phyloP scores from a whole-genome alignment of 2,113 vertebrate species.

The Bufo gargarizans region DNA sequence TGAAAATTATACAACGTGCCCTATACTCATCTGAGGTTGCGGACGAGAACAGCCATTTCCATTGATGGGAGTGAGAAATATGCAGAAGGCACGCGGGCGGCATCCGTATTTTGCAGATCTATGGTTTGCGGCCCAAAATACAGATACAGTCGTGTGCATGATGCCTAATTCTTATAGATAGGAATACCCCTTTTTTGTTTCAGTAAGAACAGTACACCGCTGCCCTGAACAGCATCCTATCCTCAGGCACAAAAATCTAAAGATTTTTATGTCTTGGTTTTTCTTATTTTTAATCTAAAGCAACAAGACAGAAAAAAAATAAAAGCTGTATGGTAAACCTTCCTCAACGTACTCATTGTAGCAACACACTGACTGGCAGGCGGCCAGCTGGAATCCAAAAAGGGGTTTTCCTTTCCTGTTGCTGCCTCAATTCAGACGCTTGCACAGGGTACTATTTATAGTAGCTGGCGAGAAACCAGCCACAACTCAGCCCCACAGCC shows the following conservation, averaged over 20 bases:
- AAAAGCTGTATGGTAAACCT: slow-evolving; percentile 38
- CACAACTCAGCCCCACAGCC: slow-evolving; percentile 69
- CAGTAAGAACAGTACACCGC: neutral
- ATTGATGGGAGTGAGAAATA: too few relatives aligned
- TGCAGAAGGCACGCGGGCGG: too few relatives aligned
- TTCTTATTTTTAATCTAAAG: neutral
- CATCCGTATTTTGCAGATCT: too few relatives aligned
- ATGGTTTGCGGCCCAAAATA: too few relatives aligned
- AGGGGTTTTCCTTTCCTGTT: slow-evolving; percentile 73
- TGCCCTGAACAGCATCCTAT: neutral
- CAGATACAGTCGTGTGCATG: too few relatives aligned
- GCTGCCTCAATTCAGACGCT: slow-evolving; percentile 72
- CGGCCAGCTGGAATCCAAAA: slow-evolving; percentile 77
- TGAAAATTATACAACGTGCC: too few relatives aligned
- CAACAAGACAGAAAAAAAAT: neutral
- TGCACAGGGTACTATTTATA: slow-evolving; percentile 77
- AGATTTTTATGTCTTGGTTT: neutral
- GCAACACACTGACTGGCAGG: slow-evolving; percentile 68
- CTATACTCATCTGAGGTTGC: too few relatives aligned
- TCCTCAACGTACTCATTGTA: slow-evolving; percentile 67
- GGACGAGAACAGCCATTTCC: too few relatives aligned
- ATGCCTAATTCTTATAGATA: too few relatives aligned
- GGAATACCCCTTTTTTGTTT: too few relatives aligned
- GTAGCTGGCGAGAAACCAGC: slow-evolving; percentile 75
- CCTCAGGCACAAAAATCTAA: neutral